Percentiles rank a stretch among this genome's conserved stretches.
Evolutionary conservation across 2,113 vertebrate species (phyloP).

Genomic region (Elachura formosa): DNA sequence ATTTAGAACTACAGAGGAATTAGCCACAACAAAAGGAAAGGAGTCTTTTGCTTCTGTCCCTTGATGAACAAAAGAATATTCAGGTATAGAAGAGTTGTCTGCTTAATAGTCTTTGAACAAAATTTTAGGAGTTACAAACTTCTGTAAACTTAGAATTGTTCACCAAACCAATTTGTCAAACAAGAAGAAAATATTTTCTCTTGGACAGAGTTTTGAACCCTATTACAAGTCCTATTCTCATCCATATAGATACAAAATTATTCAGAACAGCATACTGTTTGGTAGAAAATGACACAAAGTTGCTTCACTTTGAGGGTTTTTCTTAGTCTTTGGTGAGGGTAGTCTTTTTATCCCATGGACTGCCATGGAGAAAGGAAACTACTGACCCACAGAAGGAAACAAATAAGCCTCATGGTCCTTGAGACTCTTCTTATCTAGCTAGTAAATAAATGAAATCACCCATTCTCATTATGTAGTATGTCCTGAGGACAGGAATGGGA

Average conservation of each 20-base stretch:
- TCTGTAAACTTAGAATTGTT: not conserved
- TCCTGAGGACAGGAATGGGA: not conserved
- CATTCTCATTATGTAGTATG: not conserved
- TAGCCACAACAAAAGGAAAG: not conserved
- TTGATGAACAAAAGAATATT: not conserved
- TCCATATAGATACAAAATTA: not conserved
- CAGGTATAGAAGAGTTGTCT: not conserved
- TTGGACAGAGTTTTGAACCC: not conserved
- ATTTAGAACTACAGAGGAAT: not conserved
- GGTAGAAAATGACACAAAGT: not conserved
- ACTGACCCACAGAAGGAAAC: not conserved
- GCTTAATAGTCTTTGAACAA: not conserved
- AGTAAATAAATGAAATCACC: not conserved
- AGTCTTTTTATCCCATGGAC: not conserved
- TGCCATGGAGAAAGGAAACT: not conserved
- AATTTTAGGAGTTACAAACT: not conserved
- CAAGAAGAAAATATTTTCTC: not conserved
- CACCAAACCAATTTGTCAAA: not conserved
- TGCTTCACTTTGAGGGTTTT: not conserved
- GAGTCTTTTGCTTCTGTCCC: not conserved
- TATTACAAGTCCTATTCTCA: not conserved
- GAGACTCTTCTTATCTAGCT: not conserved
- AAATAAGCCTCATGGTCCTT: not conserved
- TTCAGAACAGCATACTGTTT: not conserved
- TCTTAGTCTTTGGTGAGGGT: not conserved